Base-by-base conservation (phyloP, 2,113 vertebrate species). In the Chrysemys picta region DNA sequence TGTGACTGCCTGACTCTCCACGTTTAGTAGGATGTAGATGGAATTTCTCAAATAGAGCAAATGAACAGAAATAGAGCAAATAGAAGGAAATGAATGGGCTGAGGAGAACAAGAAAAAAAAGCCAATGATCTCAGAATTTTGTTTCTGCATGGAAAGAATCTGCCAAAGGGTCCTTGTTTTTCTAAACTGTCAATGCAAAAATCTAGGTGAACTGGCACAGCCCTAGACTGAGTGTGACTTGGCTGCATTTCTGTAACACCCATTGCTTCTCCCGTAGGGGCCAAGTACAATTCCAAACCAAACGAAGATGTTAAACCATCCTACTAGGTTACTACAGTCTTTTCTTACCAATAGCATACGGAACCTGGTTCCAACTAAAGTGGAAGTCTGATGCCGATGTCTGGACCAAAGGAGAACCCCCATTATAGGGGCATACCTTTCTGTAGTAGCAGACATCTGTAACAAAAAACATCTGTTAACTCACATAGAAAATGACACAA, bases 281-380 rank as follows among this genome's bases (percentile, higher is more conserved):
- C 31, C 21, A 85, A 84, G 6, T 45, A 31, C 29, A 80, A 78
- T 21, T 4, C 6, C 79, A 88, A 78, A 50, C 0, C 8, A 35
- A 80, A 49, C 1, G 0, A 35, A 87, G 87, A 78, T 8, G 0
- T 25, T 90, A 35, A 76, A 57, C 10, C 2, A 78, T 4, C 3
- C 22, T 65, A 21, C 45, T 24, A 49, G 84, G 3, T 50, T 8
- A 24, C 47, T 14, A 49, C 0, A 29, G 0, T 22, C 2, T 65
- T 90, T 96, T 97, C 99, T 98, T 98, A 99, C 99, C 99, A 57
- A 99, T 99, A 10, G 99, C 98, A 35, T 98, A 99, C 80, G 99
- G 99, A 98, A 99, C 99, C 98, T 99, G 99, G 98, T 99, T 99
- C 99, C 99, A 99, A 97, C 99, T 99, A 98, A 99, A 99, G 96